Conservation (phyloP, 2,888 invertebrate species). For the Microctonus hyperodae region DNA sequence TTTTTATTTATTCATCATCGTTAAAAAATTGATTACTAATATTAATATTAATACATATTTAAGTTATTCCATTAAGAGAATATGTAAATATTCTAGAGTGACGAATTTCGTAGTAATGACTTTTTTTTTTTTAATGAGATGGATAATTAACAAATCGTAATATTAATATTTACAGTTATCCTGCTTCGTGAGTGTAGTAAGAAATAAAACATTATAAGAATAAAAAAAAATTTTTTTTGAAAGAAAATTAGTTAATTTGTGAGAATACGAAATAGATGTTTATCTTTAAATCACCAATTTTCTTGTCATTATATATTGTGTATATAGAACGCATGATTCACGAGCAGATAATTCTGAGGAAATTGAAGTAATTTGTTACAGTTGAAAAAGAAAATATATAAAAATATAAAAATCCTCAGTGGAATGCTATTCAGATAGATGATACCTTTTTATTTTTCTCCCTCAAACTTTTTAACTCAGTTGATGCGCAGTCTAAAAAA, state of each 20-base stretch:
- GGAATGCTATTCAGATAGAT: background rate
- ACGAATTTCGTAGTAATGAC: background rate
- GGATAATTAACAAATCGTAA: background rate
- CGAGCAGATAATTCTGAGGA: slow-evolving; percentile 3
- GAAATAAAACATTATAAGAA: background rate
- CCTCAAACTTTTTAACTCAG: background rate
- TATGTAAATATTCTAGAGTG: background rate
- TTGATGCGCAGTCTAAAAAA: background rate
- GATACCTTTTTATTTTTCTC: background rate
- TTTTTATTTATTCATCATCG: too few species aligned
- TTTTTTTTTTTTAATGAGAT: background rate
- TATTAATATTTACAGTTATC: background rate
- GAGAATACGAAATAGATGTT: background rate
- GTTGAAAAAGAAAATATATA: background rate
- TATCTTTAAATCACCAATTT: background rate
- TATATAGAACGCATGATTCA: background rate
- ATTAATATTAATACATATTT: too few species aligned
- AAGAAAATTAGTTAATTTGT: background rate
- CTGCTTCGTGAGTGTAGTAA: background rate
- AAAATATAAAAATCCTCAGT: background rate
- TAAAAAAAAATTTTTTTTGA: background rate
- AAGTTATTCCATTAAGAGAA: background rate
- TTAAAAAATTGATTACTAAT: background rate
- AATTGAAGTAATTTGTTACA: slow-evolving; percentile 12
- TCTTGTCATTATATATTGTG: slow-evolving; percentile 3